A percentile compares a stretch with the other conserved stretches of the same genome.
phyloP scores from a whole-genome alignment of 53 echinoderm and acorn worm genomes.

The Mesocentrotus franciscanus region DNA sequence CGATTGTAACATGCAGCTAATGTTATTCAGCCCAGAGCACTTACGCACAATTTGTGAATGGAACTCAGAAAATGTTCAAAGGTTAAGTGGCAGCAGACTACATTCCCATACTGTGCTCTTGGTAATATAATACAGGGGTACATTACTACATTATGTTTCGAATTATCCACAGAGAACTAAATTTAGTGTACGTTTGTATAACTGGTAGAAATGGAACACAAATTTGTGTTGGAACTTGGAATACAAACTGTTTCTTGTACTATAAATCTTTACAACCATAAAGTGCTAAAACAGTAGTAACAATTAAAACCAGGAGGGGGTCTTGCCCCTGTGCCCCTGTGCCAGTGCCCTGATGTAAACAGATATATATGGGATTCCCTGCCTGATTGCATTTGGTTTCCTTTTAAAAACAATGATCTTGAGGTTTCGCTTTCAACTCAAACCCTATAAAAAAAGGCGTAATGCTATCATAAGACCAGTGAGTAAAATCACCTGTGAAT shows the following conservation, averaged over 20 bases:
- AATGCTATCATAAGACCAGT: background rate
- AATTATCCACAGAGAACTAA: no score
- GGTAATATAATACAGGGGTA: background rate
- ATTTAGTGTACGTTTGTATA: no score
- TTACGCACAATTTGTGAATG: background rate
- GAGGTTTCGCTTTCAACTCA: background rate
- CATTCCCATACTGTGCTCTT: background rate
- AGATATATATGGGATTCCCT: background rate
- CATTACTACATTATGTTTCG: no score
- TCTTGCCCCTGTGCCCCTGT: background rate
- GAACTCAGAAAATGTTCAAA: background rate
- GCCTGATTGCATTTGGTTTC: background rate
- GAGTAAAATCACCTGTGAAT: background rate
- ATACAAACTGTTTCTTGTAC: no score
- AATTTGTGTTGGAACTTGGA: no score
- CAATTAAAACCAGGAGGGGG: background rate
- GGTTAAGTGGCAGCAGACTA: background rate
- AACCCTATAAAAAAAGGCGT: background rate
- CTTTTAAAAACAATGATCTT: background rate
- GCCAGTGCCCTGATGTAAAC: background rate
- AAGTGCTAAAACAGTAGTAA: background rate
- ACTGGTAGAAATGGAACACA: no score
- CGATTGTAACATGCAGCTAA: background rate
- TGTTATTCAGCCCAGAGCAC: slow-evolving; percentile 5
- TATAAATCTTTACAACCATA: no score